Evolutionary conservation across 1,140 invertebrate genomes (phyloP).

Genomic region (Lasaia peninsularis): DNA sequence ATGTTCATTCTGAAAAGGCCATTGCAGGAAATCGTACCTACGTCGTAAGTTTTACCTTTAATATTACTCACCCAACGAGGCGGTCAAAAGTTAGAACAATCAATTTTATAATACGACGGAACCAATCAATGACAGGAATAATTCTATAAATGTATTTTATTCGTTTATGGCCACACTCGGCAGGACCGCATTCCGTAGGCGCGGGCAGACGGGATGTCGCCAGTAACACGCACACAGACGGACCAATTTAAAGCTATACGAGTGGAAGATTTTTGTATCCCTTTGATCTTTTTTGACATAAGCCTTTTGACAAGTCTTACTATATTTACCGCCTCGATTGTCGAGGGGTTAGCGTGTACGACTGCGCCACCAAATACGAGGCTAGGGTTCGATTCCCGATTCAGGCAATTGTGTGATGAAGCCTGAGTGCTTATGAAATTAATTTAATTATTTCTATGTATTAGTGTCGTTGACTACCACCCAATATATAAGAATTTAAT

Average conservation of each 20-base stretch:
- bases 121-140: background rate
- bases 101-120: background rate
- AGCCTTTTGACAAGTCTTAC: background rate
- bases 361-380: too few species aligned
- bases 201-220: conserved; percentile 44
- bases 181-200: conserved; percentile 43
- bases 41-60: too few species aligned
- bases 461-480: too few species aligned
- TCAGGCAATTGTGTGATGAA: too few species aligned
- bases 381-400: too few species aligned
- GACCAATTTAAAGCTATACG: background rate
- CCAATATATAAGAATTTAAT: too few species aligned
- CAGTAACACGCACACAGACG: conserved; percentile 20
- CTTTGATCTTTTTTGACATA: background rate
- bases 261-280: conserved; percentile 1
- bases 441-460: too few species aligned
- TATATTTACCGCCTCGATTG: background rate
- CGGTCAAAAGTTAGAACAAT: background rate
- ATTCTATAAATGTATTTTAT: conserved; percentile 1
- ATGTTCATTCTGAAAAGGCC: too few species aligned
- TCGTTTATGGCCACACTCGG: conserved; percentile 17
- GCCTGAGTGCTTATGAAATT: too few species aligned
- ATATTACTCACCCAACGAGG: too few species aligned
- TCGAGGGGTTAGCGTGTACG: too few species aligned
- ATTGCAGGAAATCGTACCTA: too few species aligned